A percentile compares a stretch with the other conserved stretches of the same genome.
phyloP scores from a whole-genome alignment of 2,797 vertebrate species.

The Glossophaga mutica region DNA sequence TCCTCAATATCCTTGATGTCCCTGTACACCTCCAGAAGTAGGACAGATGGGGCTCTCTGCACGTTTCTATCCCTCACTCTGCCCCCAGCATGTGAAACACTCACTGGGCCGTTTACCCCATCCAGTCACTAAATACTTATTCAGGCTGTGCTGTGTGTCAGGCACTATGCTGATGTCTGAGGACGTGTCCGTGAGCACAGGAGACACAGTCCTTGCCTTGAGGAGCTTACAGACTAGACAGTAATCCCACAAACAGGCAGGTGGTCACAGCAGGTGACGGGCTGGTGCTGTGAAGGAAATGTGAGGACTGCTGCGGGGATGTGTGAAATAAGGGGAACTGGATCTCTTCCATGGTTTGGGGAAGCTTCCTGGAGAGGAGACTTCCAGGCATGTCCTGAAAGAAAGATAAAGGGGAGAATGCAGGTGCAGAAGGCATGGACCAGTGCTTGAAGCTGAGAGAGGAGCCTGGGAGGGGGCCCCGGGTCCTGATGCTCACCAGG shows the following conservation, averaged over 20 bases:
- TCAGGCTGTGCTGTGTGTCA: neutral
- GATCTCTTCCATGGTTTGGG: neutral
- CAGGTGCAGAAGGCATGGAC: rapidly evolving
- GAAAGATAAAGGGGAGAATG: neutral
- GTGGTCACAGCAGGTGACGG: neutral
- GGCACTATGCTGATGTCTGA: neutral
- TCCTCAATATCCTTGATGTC: neutral
- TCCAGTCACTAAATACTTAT: neutral
- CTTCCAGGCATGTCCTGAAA: neutral
- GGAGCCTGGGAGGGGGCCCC: neutral
- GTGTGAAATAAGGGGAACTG: neutral
- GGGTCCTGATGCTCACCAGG: neutral
- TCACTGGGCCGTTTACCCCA: neutral
- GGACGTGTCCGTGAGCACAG: rapidly evolving
- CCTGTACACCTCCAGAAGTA: neutral
- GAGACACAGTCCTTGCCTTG: neutral
- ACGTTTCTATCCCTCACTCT: neutral
- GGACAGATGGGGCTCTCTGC: neutral
- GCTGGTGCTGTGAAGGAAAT: neutral
- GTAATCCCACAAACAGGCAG: neutral
- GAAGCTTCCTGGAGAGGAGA: neutral
- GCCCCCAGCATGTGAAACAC: neutral
- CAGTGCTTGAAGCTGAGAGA: neutral
- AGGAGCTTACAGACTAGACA: neutral
- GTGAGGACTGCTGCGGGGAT: neutral